phyloP scores from a whole-genome alignment of 2,888 invertebrate species.

The Bellardia bayeri region DNA sequence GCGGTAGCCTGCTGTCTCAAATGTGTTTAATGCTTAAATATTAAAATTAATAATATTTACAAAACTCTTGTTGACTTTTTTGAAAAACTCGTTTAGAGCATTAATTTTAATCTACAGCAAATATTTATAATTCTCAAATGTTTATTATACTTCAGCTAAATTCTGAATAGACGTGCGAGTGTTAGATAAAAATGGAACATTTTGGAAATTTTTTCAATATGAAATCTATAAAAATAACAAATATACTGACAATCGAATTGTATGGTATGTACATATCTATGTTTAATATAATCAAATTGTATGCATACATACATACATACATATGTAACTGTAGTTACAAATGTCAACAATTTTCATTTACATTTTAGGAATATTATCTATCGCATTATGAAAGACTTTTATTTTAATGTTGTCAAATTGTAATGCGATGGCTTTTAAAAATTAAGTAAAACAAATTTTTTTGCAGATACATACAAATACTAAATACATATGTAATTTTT shows the following conservation, averaged over 20 bases:
- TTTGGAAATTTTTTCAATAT: neutral
- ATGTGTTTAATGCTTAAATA: neutral
- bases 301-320: too few species aligned
- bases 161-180: neutral
- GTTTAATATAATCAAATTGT: neutral
- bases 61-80: slow-evolving; percentile 11
- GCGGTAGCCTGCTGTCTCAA: too few species aligned
- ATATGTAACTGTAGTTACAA: too few species aligned
- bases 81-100: neutral
- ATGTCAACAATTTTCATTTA: too few species aligned
- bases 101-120: neutral
- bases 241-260: neutral
- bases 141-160: neutral
- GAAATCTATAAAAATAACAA: neutral
- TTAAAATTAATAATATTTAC: neutral
- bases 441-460: too few species aligned
- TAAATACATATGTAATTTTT: too few species aligned
- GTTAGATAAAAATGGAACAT: neutral
- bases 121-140: neutral
- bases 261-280: neutral
- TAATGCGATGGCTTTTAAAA: too few species aligned
- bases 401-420: too few species aligned
- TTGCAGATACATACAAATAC: too few species aligned
- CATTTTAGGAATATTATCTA: too few species aligned
- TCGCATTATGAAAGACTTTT: too few species aligned